Percentiles rank a stretch among this genome's conserved stretches.
Evolutionary conservation across 2,113 vertebrate genomes (phyloP).

Genomic region (Dryoscopus gambensis): DNA sequence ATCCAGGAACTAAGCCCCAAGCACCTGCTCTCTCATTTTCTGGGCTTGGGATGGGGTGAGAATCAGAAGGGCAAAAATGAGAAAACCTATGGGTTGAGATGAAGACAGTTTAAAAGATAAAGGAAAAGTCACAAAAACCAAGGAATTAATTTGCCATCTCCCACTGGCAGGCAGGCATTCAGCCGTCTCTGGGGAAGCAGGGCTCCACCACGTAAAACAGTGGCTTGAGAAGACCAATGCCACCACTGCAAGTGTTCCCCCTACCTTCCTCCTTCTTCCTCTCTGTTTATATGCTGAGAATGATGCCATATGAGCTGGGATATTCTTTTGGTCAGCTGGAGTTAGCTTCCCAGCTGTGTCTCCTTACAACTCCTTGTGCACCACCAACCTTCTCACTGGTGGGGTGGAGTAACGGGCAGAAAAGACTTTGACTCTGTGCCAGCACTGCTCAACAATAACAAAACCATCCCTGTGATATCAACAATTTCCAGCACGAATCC

Average conservation of each 20-base stretch:
- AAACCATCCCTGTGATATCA: not conserved
- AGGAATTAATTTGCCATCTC: not conserved
- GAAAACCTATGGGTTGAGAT: not conserved
- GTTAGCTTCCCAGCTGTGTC: not conserved
- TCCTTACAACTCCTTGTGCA: too few relatives aligned
- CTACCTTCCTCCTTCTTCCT: not conserved
- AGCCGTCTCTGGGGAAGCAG: not conserved
- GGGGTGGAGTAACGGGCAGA: not conserved
- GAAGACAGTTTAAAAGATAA: not conserved
- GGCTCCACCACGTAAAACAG: not conserved
- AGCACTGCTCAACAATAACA: not conserved
- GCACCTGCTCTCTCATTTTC: not conserved
- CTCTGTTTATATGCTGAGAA: not conserved
- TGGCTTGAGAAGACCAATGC: not conserved
- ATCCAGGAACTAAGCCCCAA: not conserved
- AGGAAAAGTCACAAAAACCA: not conserved
- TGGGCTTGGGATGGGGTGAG: rapidly evolving
- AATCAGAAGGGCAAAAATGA: not conserved
- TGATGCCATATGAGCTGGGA: not conserved
- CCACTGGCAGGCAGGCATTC: not conserved
- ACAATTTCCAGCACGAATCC: not conserved
- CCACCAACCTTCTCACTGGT: not conserved
- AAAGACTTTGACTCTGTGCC: not conserved
- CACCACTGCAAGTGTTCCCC: not conserved
- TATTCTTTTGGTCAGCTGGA: not conserved